Evolutionary conservation across 2,888 invertebrate genomes (phyloP).

Genomic region (Watsonalla binaria): DNA sequence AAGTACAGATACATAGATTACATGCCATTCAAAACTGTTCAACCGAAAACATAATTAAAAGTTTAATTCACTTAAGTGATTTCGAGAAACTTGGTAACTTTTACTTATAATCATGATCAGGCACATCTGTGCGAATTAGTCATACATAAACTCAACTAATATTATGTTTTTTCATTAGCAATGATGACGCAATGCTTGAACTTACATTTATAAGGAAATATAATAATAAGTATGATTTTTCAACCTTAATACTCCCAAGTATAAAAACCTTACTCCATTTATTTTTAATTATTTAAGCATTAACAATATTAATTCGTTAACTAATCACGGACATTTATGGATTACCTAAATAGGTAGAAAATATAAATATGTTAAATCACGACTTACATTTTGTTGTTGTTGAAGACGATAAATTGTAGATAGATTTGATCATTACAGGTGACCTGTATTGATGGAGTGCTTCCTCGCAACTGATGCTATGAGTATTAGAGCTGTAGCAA

Average conservation of each 20-base stretch:
- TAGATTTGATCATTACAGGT: slow-evolving; percentile 46
- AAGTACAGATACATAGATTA: too few species aligned
- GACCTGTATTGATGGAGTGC: slow-evolving; percentile 16
- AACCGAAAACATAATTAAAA: too few species aligned
- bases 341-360: too few species aligned
- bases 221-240: too few species aligned
- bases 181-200: background rate
- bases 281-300: too few species aligned
- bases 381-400: slow-evolving; percentile 45
- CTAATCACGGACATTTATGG: too few species aligned
- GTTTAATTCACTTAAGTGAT: too few species aligned
- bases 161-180: background rate
- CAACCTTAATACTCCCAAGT: too few species aligned
- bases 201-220: background rate
- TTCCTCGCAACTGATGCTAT: slow-evolving; percentile 24
- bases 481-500: slow-evolving; percentile 8
- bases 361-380: background rate
- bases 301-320: too few species aligned
- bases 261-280: too few species aligned
- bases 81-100: too few species aligned
- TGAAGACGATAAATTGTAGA: slow-evolving; percentile 30
- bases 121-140: background rate
- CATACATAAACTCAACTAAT: background rate
- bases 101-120: background rate
- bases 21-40: too few species aligned